phyloP scores from a whole-genome alignment of 2,113 vertebrate species.

The Microcebus ravelobensis region DNA sequence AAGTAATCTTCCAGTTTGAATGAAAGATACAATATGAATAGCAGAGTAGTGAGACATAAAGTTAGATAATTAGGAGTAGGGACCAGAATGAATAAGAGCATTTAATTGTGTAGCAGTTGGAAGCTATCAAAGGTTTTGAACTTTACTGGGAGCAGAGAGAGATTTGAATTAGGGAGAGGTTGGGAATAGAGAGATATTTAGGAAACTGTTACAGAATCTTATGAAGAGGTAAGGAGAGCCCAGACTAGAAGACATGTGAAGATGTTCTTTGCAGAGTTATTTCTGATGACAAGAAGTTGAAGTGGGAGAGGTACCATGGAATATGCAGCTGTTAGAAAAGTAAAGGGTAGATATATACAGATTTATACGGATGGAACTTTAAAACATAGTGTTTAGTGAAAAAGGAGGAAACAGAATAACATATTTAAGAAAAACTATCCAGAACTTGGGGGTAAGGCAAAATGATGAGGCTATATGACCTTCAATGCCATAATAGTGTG shows the following conservation, averaged over 20 bases:
- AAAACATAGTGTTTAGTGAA: background rate
- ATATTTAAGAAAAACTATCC: background rate
- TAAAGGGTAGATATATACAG: background rate
- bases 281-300: background rate
- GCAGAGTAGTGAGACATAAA: background rate
- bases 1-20: background rate
- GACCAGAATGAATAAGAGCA: background rate
- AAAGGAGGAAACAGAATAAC: background rate
- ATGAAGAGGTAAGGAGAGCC: background rate
- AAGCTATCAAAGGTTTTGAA: conserved; percentile 1
- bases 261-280: background rate
- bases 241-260: background rate
- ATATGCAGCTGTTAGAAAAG: background rate
- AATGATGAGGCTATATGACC: background rate
- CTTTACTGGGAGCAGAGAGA: background rate
- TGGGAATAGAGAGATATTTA: background rate
- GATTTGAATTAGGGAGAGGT: background rate
- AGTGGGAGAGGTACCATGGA: background rate
- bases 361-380: background rate
- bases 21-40: background rate
- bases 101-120: background rate
- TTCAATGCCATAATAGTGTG: background rate
- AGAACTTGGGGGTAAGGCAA: background rate
- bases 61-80: background rate
- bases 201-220: background rate